Base-by-base conservation (phyloP, 2,888 invertebrate species). In the Miltochrista miniata region DNA sequence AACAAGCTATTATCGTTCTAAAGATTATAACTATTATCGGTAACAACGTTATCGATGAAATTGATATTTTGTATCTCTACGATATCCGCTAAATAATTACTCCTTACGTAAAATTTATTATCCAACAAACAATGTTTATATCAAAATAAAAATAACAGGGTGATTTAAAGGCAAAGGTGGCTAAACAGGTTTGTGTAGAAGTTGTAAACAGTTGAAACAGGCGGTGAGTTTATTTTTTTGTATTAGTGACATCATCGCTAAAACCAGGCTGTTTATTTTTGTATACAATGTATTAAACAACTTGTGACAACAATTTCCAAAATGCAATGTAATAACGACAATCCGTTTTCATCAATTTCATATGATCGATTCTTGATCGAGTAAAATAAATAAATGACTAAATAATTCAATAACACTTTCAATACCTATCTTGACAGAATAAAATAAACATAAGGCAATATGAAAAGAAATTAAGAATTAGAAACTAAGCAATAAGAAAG, bases 181-280 rank as follows among this genome's bases (percentile, higher is more conserved):
- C 64, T 4, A 67, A 79, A 79, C 81, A 57, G 70, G 76, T 85
- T 79, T 68, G 47, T 51, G 54, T 51, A 33, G 14, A 61, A 59
- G 57, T 57, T 64, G 61, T 74, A 77, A 57, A 59, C 44, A 29
- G 47, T 56, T 60, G 56, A 18, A 64, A 59, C 51, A 51, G 48
- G 48, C 55, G 33, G 38, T 50, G 46, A 50, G 33, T 59, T 58
- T 61, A 64, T 66, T 66, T n/a, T n/a, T n/a, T 24, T 61, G 49
- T 68, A 65, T 51, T 59, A 68, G 70, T 83, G 81, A 80, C 76
- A 81, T 83, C 82, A 81, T 68, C 71, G 38, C 56, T 54, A 69
- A 72, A 74, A 71, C 59, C 51, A 50, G 52, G 15, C 35, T 56
- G 54, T 63, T 61, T 51, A 41, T 37, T 40, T 38, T 11, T n/a